Conservation (phyloP, 2,113 vertebrate species). For the Catharus fuscescens region DNA sequence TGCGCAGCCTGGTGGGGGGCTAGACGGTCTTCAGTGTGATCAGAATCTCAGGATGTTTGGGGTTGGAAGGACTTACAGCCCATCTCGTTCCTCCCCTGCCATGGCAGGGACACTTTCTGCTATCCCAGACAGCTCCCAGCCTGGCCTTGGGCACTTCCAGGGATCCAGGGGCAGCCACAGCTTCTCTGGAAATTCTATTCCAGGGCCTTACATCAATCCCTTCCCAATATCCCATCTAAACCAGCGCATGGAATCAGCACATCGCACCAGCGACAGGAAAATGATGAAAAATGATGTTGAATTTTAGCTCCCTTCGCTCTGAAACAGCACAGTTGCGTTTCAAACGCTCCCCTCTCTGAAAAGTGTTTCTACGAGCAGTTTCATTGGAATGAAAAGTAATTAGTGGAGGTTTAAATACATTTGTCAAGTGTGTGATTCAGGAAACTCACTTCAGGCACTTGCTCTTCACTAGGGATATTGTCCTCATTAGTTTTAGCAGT, state of each 20-base stretch:
- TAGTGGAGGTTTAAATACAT: background rate
- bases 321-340: background rate
- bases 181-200: too few relatives aligned
- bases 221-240: background rate
- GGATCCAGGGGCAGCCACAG: too few relatives aligned
- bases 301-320: background rate
- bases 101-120: too few relatives aligned
- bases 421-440: background rate
- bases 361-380: background rate
- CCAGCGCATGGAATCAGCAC: background rate
- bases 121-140: too few relatives aligned
- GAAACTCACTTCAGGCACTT: background rate
- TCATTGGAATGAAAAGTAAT: background rate
- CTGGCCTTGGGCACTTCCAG: too few relatives aligned
- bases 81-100: too few relatives aligned
- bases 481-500: background rate
- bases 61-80: too few relatives aligned
- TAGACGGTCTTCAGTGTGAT: accelerated
- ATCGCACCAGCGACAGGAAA: background rate
- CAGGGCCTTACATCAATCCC: background rate
- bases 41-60: background rate
- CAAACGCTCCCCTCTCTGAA: background rate
- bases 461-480: background rate
- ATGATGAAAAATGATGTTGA: too few relatives aligned
- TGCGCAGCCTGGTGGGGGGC: background rate